Base-by-base conservation (phyloP, 2,113 vertebrate genomes). In the Phalacrocorax aristotelis region DNA sequence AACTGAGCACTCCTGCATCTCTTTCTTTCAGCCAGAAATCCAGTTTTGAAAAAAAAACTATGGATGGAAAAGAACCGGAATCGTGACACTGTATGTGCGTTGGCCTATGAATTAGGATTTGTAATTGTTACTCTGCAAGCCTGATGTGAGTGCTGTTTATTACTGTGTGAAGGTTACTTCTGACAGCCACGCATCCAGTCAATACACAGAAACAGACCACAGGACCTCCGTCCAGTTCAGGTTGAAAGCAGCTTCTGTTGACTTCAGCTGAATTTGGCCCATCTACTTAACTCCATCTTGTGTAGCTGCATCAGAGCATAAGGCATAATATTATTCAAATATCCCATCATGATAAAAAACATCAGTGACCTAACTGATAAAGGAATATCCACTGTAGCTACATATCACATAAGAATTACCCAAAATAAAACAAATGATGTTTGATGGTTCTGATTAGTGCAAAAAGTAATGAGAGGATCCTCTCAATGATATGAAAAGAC, bases 311-410 rank as follows among this genome's bases (percentile, higher is more conserved):
- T 60, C 48, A 34, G 52, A 42, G 3, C 34, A 68, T 87, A 83
- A 89, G 87, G 8, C n/a, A 68, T n/a, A 87, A 68, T 82, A 71
- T 78, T 93, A 82, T 84, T 82, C 52, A 89, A 84, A 87, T 91
- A 87, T 84, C 22, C 15, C 18, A 68, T 25, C 2, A 48, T 30
- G 72, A 82, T n/a, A 64, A 89, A 94, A 91, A 71, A 26, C 34
- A 57, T 75, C 55, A 48, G 22, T 60, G 55, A 84, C 38, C 27
- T 60, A 89, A 77, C 25, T 38, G 57, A 68, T 93, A 81, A 55
- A 70, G n/a, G 19, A 65, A 30, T 78, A 82, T 55, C 55, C 9
- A 36, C 38, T 44, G 32, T 18, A 87, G 27, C 12, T 80, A 49
- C 46, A 51, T 51, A 51, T 75, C 19, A 68, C 19, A 30, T 60